A percentile compares a stretch with the other conserved stretches of the same genome.
Evolutionary conservation across 2,888 invertebrate genomes (phyloP).

Genomic region (Byasa hedistus): DNA sequence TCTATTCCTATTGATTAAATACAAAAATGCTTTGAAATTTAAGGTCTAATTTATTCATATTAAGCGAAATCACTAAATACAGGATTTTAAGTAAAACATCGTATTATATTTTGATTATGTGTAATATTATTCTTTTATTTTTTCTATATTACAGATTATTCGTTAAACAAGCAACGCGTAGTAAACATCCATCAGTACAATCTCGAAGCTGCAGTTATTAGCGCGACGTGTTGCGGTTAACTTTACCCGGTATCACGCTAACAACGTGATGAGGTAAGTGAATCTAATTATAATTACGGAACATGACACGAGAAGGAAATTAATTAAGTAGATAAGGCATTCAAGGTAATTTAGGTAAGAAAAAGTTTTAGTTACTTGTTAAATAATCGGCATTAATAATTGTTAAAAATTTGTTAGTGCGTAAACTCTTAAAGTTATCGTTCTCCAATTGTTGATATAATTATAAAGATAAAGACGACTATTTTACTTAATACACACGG

Average conservation of each 20-base stretch:
- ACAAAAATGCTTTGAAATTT: too few relatives aligned
- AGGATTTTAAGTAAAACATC: too few relatives aligned
- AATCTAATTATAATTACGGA: conserved; percentile 8
- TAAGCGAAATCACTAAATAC: too few relatives aligned
- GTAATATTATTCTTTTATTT: neutral
- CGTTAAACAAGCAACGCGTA: neutral
- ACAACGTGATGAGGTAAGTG: conserved; percentile 4
- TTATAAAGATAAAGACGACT: too few relatives aligned
- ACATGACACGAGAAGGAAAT: conserved; percentile 8
- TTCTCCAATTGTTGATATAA: too few relatives aligned
- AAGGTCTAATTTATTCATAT: too few relatives aligned
- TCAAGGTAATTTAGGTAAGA: neutral
- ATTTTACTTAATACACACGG: too few relatives aligned
- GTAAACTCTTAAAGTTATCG: too few relatives aligned
- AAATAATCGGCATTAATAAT: neutral
- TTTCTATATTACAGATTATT: neutral
- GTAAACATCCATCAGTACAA: neutral
- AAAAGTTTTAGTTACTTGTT: neutral
- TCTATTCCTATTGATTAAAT: too few relatives aligned
- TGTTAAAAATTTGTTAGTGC: too few relatives aligned
- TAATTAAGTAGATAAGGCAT: conserved; percentile 8
- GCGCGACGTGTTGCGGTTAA: neutral
- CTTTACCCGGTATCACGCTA: conserved; percentile 3
- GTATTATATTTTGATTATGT: neutral
- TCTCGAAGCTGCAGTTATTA: neutral